Percentiles rank a stretch among this genome's conserved stretches.
Evolutionary conservation across 2,113 vertebrate species (phyloP).

Genomic region (Callopanchax toddi): DNA sequence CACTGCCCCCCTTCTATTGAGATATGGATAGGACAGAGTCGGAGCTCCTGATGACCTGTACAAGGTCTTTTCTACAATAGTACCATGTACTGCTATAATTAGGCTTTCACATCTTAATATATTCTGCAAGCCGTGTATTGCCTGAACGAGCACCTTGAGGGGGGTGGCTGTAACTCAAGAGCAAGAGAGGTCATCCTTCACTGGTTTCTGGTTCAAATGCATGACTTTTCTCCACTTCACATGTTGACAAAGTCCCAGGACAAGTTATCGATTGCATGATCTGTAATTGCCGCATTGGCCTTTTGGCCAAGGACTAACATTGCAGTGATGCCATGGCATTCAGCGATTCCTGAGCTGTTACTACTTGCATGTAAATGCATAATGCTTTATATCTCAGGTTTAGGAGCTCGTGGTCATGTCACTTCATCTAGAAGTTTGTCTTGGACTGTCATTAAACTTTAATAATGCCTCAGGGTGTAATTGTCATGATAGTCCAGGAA

Average conservation of each 20-base stretch:
- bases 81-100: slow-evolving; percentile 27
- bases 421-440: too few species aligned
- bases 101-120: slow-evolving; percentile 20
- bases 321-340: too few species aligned
- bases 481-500: too few species aligned
- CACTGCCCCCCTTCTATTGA: slow-evolving; percentile 42
- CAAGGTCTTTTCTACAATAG: slow-evolving; percentile 53
- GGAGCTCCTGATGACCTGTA: slow-evolving; percentile 45
- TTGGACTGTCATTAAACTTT: too few species aligned
- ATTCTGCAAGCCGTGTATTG: neutral
- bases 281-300: too few species aligned
- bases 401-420: too few species aligned
- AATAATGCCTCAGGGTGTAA: too few species aligned
- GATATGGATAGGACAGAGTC: slow-evolving; percentile 50
- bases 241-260: neutral
- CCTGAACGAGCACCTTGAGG: neutral
- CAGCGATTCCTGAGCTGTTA: too few species aligned
- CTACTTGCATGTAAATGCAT: neutral
- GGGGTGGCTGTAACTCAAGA: neutral
- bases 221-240: neutral
- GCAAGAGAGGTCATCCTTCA: neutral
- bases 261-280: neutral
- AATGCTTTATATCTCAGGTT: neutral
- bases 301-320: too few species aligned
- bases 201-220: neutral